Base-by-base conservation (phyloP, 1,140 invertebrate genomes). In the Drosophila yakuba region DNA sequence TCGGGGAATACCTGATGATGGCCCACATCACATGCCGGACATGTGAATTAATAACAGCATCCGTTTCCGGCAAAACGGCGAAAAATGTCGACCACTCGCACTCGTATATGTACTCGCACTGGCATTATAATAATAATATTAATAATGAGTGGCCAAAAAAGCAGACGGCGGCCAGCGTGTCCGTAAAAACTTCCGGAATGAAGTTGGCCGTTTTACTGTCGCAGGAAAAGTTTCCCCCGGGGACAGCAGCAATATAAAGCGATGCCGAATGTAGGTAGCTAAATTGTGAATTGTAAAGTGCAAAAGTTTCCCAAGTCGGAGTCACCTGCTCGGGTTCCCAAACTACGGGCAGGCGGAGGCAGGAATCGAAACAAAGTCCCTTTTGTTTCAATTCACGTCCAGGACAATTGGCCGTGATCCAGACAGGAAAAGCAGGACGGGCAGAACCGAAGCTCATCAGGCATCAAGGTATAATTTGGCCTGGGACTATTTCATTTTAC, bases 401-500 rank as follows among this genome's bases (percentile, higher is more conserved):
- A 88, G 80, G 77, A 80, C 55, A 59, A 57, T 66, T 75, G 73
- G 60, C 59, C 58, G 20, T 23, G 69, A 75, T 52, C 50, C 50
- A 51, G 71, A 51, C 32, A 43, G 63, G 11, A 14, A 38, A 10
- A 1, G 17, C 56, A 11, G 35, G 38, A 15, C 3, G 12, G 11
- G 7, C 14, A 28, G 14, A 15, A 6, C 17, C 48, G 58, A 48
- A 78, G 82, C 83, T 86, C 83, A 86, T 86, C 83, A 88, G 84
- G 57, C 83, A 79, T 86, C 83, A 86, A 76, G 83, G 83, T 86
- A 86, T 88, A 88, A 86, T 86, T 86, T 88, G 83, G 75, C 75
- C 78, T 48, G 83, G 80, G 83, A 86, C 83, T 88, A 86, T 86
- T 86, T 86, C 83, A 86, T 86, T 86, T 86, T 86, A 86, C 83